phyloP scores from a whole-genome alignment of 2,797 vertebrate species.

The Lagorchestes hirsutus region DNA sequence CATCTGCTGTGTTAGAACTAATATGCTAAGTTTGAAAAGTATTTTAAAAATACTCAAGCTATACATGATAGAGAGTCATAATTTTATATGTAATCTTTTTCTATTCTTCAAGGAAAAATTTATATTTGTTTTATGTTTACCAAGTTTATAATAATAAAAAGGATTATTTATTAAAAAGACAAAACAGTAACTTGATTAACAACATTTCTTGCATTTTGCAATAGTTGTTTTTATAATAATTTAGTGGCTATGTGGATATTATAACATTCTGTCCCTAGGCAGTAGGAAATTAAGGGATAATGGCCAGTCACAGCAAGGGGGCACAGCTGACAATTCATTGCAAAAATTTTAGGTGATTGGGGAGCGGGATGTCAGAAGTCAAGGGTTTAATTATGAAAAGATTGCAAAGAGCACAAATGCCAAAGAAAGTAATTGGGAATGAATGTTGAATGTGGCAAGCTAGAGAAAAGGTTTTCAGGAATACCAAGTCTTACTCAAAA shows the following conservation, averaged over 20 bases:
- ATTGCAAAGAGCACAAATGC: not conserved
- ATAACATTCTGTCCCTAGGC: not conserved
- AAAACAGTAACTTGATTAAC: slow-evolving; percentile 66
- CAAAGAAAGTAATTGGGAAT: not conserved
- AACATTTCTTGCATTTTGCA: not conserved
- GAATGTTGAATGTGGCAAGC: not conserved
- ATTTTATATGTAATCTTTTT: not conserved
- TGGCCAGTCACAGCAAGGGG: not conserved
- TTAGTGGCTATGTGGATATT: slow-evolving; percentile 14
- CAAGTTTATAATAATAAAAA: slow-evolving; percentile 21
- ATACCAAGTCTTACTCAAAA: not conserved
- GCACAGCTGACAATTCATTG: not conserved
- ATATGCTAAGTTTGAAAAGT: not conserved
- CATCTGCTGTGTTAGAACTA: not conserved
- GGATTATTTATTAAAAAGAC: slow-evolving; percentile 28
- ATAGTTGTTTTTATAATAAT: not conserved
- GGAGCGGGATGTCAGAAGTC: not conserved
- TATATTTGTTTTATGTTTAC: not conserved
- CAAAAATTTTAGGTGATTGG: not conserved
- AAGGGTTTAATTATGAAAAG: not conserved
- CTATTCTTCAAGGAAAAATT: not conserved
- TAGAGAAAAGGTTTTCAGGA: not conserved
- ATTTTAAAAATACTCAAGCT: not conserved
- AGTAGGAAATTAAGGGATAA: not conserved
- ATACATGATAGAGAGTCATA: not conserved